phyloP scores from a whole-genome alignment of 1,140 invertebrate species.

The Lepidostoma basale region DNA sequence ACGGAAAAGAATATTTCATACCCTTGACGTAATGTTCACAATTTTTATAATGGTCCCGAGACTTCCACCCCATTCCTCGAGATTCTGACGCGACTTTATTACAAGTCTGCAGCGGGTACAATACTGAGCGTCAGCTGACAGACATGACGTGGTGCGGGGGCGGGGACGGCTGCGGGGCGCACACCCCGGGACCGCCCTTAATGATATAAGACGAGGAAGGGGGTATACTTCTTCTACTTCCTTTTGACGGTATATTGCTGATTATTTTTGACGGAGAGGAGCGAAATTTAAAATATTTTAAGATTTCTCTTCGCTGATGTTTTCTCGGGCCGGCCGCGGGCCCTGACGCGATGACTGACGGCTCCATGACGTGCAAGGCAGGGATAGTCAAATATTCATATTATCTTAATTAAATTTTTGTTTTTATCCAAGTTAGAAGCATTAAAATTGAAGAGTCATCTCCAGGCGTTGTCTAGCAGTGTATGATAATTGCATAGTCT shows the following conservation, averaged over 20 bases:
- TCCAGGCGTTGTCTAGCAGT: no score
- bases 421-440: no score
- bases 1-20: no score
- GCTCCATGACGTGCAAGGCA: no score
- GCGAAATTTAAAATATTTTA: conserved; percentile 37
- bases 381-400: no score
- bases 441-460: no score
- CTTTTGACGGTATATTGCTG: conserved; percentile 38
- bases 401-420: no score
- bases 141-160: conserved; percentile 5
- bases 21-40: no score
- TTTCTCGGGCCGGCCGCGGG: neutral
- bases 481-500: no score
- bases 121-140: neutral
- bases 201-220: conserved; percentile 29
- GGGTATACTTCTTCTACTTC: conserved; percentile 24
- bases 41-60: no score
- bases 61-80: no score
- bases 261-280: conserved; percentile 42
- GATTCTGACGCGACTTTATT: neutral
- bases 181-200: conserved; percentile 13
- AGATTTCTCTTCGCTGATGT: conserved; percentile 21
- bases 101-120: neutral
- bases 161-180: neutral
- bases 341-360: neutral